Evolutionary conservation across 2,888 invertebrate species (phyloP).

Genomic region (Tetrapedia diversipes): DNA sequence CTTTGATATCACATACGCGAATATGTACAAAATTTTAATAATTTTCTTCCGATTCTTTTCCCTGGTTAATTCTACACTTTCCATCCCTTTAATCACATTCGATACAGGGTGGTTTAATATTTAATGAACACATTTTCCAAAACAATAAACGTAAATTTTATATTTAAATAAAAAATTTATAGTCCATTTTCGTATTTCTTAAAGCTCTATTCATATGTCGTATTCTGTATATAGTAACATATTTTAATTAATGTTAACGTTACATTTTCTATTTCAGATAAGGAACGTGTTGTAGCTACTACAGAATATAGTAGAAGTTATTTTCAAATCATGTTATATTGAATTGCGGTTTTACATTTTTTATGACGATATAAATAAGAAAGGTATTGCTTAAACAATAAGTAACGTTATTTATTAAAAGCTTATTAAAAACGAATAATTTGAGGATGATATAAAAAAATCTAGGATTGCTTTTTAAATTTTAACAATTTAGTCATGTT

Average conservation of each 20-base stretch:
- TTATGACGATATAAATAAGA: not conserved
- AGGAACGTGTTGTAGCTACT: slow-evolving; percentile 1
- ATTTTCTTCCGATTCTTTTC: not conserved
- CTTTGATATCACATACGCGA: slow-evolving; percentile 3
- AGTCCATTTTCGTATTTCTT: not conserved
- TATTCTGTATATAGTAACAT: not conserved
- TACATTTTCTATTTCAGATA: slow-evolving; percentile 29
- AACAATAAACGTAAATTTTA: no score
- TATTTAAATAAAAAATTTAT: not conserved
- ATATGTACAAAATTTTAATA: not conserved
- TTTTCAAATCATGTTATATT: not conserved
- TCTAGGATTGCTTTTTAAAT: not conserved
- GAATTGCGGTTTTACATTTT: not conserved
- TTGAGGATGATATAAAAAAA: not conserved
- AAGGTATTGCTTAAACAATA: not conserved
- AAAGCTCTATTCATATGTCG: not conserved
- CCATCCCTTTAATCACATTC: no score
- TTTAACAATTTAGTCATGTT: slow-evolving; percentile 15
- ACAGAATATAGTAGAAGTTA: slow-evolving; percentile 1
- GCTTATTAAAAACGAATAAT: not conserved
- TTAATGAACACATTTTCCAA: no score
- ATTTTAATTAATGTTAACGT: not conserved
- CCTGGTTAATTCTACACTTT: no score
- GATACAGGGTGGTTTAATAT: no score
- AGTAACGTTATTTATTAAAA: not conserved